Percentiles rank a stretch among this genome's conserved stretches.
Evolutionary conservation across 2,888 invertebrate species (phyloP).

Genomic region (Harmothoe impar): DNA sequence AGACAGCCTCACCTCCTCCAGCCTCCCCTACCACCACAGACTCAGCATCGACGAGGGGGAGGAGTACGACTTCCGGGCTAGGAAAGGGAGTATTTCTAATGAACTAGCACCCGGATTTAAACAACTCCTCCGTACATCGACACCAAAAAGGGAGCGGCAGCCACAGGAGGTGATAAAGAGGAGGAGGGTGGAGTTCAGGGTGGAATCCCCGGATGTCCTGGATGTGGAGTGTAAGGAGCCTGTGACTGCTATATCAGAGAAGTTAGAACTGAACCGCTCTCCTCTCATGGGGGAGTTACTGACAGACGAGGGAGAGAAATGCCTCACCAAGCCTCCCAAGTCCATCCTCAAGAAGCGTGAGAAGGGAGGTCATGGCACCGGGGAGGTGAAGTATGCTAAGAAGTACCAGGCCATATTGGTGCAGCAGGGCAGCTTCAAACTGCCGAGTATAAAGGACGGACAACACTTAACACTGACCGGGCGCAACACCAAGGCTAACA

Average conservation of each 20-base stretch:
- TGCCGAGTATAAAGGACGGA: not conserved
- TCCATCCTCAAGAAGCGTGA: constrained; percentile 31
- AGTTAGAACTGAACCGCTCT: not conserved
- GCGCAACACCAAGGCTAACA: not conserved
- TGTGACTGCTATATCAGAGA: not conserved
- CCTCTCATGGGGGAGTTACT: not conserved
- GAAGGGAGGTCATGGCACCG: not conserved
- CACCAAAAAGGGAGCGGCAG: not conserved
- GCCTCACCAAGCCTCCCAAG: not conserved
- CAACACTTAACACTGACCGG: not conserved
- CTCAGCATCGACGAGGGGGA: not conserved
- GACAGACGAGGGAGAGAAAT: not conserved
- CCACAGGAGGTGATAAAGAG: not conserved
- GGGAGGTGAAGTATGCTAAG: not conserved
- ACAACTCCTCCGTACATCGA: not conserved
- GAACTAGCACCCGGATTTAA: not conserved
- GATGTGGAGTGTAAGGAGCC: not conserved
- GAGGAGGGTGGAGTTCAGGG: constrained; percentile 3
- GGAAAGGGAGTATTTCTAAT: constrained; percentile 17
- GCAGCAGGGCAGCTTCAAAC: constrained; percentile 13
- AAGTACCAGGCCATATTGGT: constrained; percentile 8
- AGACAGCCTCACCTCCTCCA: not conserved
- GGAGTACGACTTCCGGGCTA: not conserved
- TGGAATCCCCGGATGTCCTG: not conserved
- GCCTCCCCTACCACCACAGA: not conserved